phyloP scores from a whole-genome alignment of 2,888 invertebrate species.

The Argyresthia goedartella region DNA sequence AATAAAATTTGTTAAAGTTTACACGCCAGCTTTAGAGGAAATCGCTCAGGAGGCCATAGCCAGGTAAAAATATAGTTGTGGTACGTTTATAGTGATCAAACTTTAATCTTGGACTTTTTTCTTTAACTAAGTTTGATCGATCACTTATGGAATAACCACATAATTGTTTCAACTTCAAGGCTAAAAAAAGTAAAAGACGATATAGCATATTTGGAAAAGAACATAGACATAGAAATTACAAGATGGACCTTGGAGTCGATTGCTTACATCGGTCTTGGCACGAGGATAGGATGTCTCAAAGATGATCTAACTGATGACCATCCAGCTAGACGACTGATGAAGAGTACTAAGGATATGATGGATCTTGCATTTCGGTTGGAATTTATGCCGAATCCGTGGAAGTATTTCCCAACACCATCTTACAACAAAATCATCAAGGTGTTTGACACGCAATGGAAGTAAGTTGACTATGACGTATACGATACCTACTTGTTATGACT shows the following conservation, averaged over 20 bases:
- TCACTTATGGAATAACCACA: too few species aligned
- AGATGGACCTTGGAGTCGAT: slow-evolving; percentile 76
- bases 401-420: slow-evolving; percentile 31
- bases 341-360: slow-evolving; percentile 34
- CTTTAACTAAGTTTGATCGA: neutral
- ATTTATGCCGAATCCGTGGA: slow-evolving; percentile 38
- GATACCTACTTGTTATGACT: neutral
- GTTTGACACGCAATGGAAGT: slow-evolving; percentile 52
- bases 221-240: slow-evolving; percentile 66
- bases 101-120: too few species aligned
- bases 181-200: slow-evolving; percentile 32
- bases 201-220: slow-evolving; percentile 29
- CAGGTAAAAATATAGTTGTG: slow-evolving; percentile 23
- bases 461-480: slow-evolving; percentile 26
- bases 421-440: slow-evolving; percentile 40
- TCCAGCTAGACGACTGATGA: slow-evolving; percentile 35
- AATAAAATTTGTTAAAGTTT: slow-evolving; percentile 68
- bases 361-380: slow-evolving; percentile 36
- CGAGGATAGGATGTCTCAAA: slow-evolving; percentile 40
- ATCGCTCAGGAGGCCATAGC: slow-evolving; percentile 52
- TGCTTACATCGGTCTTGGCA: slow-evolving; percentile 42
- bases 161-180: slow-evolving; percentile 19
- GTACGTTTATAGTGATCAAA: neutral
- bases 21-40: slow-evolving; percentile 55
- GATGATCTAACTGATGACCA: slow-evolving; percentile 35